Percentiles rank a stretch among this genome's conserved stretches.
phyloP scores from a whole-genome alignment of 2,113 vertebrate genomes.

The Brachionichthys hirsutus region DNA sequence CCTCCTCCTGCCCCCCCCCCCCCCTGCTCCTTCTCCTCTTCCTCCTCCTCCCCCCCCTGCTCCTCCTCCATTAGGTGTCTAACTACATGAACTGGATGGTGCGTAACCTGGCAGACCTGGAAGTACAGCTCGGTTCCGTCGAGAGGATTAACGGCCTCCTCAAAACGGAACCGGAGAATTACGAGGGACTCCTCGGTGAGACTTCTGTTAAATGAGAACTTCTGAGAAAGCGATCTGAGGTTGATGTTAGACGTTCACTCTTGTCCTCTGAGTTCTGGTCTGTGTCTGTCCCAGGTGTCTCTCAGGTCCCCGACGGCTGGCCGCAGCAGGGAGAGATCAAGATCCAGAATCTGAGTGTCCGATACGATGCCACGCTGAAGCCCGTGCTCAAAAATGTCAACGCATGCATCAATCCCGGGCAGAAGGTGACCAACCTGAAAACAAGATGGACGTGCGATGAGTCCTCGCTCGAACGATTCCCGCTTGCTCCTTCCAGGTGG shows the following conservation, averaged over 20 bases:
- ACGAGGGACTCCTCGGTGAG: conserved; percentile 93
- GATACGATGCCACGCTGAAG: conserved; percentile 93
- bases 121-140: conserved; percentile 95
- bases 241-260: too few species aligned
- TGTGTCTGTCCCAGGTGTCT: conserved; percentile 75
- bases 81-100: conserved; percentile 99
- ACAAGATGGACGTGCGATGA: not conserved
- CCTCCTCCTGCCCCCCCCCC: too few species aligned
- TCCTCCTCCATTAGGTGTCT: conserved; percentile 84
- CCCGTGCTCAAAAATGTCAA: conserved; percentile 95
- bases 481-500: conserved; percentile 81
- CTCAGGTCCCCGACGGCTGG: conserved; percentile 95
- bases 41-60: not conserved
- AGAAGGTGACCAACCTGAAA: conserved; percentile 82
- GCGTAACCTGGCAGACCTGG: conserved; percentile 98
- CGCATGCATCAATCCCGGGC: conserved; percentile 90
- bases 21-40: too few species aligned
- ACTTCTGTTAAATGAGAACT: not conserved
- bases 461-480: not conserved
- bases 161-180: conserved; percentile 93
- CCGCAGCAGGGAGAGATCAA: conserved; percentile 92
- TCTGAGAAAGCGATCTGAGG: too few species aligned
- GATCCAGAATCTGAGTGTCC: conserved; percentile 96
- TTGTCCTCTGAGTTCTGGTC: rapidly evolving
- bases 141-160: conserved; percentile 93